Base-by-base conservation (phyloP, 2,888 invertebrate species). In the Dione juno region DNA sequence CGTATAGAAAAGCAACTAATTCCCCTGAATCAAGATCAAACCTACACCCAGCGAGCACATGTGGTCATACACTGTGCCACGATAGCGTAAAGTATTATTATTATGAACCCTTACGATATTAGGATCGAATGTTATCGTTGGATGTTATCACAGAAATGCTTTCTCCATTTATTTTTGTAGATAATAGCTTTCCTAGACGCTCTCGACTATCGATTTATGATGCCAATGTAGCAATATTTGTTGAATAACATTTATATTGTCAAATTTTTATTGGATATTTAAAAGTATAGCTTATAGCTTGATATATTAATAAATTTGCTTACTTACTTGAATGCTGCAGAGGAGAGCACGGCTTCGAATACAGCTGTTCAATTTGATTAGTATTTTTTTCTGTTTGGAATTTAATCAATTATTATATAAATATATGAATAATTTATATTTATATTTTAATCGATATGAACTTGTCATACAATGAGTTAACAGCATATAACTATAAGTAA, bases 151-250 rank as follows among this genome's bases (percentile, higher is more conserved):
- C 28, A 41, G 10, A 28, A 45, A 45, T 6, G 13, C n/a, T 61
- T 45, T 35, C 61, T 14, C n/a, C 43, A n/a, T 45, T n/a, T 61
- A 61, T 61, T 61, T 61, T 61, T 35, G 16, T 61, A 61, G 45
- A 61, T 61, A 61, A 61, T 61, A 61, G 45, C 21, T 61, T 45
- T 7, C 28, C 28, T 28, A 61, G 61, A 14, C n/a, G 57, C 45
- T 13, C 16, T 28, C 45, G 61, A 61, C 45, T 61, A 59, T 43
- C 0, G n/a, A 59, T 59, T 59, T 59, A 59, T 43, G 21, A 45
- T 7, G 61, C 3, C 28, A 45, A 45, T 43, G 45, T 10, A 28
- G 45, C 45, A 61, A 61, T 45, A 61, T 61, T 61, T 11, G 11
- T 45, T 28, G 11, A n/a, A 35, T 45, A 45, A 45, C 3, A 45